Evolutionary conservation across 2,113 vertebrate genomes (phyloP).

Genomic region (Centropus unirufus): DNA sequence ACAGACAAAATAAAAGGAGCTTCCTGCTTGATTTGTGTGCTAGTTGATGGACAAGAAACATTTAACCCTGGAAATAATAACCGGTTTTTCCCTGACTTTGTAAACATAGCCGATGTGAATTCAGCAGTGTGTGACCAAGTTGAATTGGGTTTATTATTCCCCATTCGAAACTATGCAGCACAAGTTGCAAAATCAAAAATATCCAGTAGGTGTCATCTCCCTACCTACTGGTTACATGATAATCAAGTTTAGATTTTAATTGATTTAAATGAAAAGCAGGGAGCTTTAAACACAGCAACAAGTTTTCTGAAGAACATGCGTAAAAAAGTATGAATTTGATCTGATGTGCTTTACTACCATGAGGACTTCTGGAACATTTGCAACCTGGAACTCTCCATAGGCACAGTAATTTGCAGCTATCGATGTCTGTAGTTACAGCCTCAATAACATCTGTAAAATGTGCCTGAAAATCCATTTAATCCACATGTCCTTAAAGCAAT

Average conservation of each 20-base stretch:
- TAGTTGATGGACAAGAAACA: not conserved
- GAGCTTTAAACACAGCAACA: not conserved
- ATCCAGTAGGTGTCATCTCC: conserved; percentile 39
- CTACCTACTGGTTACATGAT: not conserved
- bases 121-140: not conserved
- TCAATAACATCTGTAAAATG: not conserved
- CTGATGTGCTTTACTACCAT: not conserved
- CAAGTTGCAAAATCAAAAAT: not conserved
- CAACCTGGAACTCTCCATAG: not conserved
- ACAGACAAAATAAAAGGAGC: not conserved
- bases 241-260: not conserved
- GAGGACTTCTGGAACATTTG: not conserved
- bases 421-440: not conserved
- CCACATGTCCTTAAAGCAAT: not conserved
- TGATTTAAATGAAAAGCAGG: not conserved
- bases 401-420: not conserved
- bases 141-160: not conserved
- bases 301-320: not conserved
- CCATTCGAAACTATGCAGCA: not conserved
- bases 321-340: not conserved
- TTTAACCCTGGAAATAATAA: not conserved
- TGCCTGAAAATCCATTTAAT: not conserved
- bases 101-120: not conserved
- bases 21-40: not conserved
- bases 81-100: not conserved